Evolutionary conservation across 2,113 vertebrate genomes (phyloP).

Genomic region (Bufo bufo): DNA sequence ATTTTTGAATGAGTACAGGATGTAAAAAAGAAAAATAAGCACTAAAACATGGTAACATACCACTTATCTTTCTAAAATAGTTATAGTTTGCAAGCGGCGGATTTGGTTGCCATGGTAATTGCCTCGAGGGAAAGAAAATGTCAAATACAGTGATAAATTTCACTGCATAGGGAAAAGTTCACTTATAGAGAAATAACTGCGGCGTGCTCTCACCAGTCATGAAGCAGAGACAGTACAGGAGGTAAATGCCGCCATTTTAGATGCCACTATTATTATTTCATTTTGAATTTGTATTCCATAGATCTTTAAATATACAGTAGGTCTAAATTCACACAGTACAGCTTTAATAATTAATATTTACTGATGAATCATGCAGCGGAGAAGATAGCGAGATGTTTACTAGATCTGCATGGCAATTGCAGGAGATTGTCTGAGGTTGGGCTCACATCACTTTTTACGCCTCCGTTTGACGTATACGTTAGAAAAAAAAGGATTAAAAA

Average conservation of each 20-base stretch:
- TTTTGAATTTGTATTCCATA: background rate
- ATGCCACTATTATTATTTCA: background rate
- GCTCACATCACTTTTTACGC: too few species aligned
- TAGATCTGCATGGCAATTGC: background rate
- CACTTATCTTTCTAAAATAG: constrained; percentile 39
- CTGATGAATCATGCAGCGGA: background rate
- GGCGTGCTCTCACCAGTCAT: background rate
- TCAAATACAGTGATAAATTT: constrained; percentile 43
- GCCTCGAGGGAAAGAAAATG: constrained; percentile 41
- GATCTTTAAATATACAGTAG: background rate
- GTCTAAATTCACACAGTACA: background rate
- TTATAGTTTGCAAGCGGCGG: constrained; percentile 24
- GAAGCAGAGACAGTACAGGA: background rate
- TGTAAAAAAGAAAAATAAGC: constrained; percentile 4
- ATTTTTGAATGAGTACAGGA: constrained; percentile 20
- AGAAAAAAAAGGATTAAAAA: too few species aligned
- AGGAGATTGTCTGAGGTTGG: too few species aligned
- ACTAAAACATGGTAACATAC: constrained; percentile 19
- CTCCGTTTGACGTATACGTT: too few species aligned
- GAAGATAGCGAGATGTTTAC: background rate
- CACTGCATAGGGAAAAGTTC: constrained; percentile 19
- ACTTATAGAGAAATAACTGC: constrained; percentile 3
- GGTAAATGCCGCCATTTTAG: background rate
- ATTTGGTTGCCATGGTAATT: constrained; percentile 40
- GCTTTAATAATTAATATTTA: background rate